Percentiles rank a stretch among this genome's conserved stretches.
These are phyloP conservation scores for Aspiorhynchus laticeps DNA, from an alignment of 2,113 vertebrate genomes.

Conservation along the genomic window DNA sequence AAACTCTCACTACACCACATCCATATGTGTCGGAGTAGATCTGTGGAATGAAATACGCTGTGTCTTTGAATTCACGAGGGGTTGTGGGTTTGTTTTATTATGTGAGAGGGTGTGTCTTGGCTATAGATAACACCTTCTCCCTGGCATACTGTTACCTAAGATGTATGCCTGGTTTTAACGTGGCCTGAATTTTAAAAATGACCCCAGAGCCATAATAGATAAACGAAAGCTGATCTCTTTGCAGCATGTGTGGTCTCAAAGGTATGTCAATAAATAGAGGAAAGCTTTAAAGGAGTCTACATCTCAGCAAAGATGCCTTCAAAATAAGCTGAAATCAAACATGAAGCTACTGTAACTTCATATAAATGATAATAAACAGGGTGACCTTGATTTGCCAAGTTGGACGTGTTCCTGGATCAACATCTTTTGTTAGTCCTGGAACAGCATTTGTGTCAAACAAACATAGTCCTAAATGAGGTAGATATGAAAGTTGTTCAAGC, in stretches of 20 bases:
- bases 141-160: slow-evolving; percentile 51
- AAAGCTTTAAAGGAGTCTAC: background rate
- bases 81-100: slow-evolving; percentile 50
- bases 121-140: slow-evolving; percentile 36
- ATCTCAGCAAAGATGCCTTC: background rate
- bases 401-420: background rate
- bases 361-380: background rate
- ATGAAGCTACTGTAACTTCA: background rate
- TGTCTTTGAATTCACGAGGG: slow-evolving; percentile 41
- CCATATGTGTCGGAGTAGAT: background rate
- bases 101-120: slow-evolving; percentile 21
- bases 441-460: background rate
- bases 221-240: slow-evolving; percentile 33
- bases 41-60: slow-evolving; percentile 1
- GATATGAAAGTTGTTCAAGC: background rate
- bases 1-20: slow-evolving; percentile 9
- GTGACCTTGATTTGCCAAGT: background rate
- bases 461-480: background rate
- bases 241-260: slow-evolving; percentile 51
- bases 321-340: background rate
- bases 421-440: slow-evolving; percentile 9
- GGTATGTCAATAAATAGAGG: slow-evolving; percentile 23
- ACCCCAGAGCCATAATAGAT: slow-evolving; percentile 36
- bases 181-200: slow-evolving; percentile 51
- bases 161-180: slow-evolving; percentile 60